phyloP scores from a whole-genome alignment of 2,888 invertebrate species.

The Venusia cambrica region DNA sequence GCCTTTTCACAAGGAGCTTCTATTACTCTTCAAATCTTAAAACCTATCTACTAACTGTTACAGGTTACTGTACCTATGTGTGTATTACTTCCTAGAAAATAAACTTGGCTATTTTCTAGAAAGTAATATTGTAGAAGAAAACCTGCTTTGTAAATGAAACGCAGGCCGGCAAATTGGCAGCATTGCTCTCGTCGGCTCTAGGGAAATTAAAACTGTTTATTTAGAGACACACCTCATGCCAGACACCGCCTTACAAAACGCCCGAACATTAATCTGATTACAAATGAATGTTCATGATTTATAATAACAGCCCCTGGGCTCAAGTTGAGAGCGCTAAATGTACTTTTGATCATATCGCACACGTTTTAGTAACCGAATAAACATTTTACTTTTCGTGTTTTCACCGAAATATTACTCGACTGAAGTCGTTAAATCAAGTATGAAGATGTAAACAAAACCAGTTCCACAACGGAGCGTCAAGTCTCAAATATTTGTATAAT shows the following conservation, averaged over 20 bases:
- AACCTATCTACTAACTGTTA: too few relatives aligned
- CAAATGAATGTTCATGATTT: slow-evolving; percentile 26
- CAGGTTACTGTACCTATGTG: too few relatives aligned
- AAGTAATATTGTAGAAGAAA: slow-evolving; percentile 49
- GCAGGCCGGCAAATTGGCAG: slow-evolving; percentile 48
- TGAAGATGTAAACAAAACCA: slow-evolving; percentile 1
- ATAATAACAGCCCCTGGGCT: slow-evolving; percentile 21
- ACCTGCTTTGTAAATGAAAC: slow-evolving; percentile 52
- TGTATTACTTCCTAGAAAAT: too few relatives aligned
- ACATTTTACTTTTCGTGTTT: slow-evolving; percentile 6
- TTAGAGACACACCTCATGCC: slow-evolving; percentile 44
- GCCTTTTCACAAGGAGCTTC: too few relatives aligned
- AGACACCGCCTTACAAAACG: slow-evolving; percentile 30
- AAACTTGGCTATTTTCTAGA: too few relatives aligned
- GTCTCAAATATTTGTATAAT: slow-evolving; percentile 4
- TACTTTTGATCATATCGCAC: slow-evolving; percentile 26
- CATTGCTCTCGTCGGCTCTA: slow-evolving; percentile 44
- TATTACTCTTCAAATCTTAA: too few relatives aligned
- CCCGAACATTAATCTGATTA: slow-evolving; percentile 27
- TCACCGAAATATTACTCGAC: background rate
- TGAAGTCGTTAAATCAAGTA: background rate
- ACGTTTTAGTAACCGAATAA: slow-evolving; percentile 3
- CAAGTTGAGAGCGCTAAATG: slow-evolving; percentile 24
- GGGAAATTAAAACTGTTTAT: slow-evolving; percentile 67
- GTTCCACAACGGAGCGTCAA: background rate